phyloP scores from a whole-genome alignment of 2,113 vertebrate genomes.

The Dromas ardeola region DNA sequence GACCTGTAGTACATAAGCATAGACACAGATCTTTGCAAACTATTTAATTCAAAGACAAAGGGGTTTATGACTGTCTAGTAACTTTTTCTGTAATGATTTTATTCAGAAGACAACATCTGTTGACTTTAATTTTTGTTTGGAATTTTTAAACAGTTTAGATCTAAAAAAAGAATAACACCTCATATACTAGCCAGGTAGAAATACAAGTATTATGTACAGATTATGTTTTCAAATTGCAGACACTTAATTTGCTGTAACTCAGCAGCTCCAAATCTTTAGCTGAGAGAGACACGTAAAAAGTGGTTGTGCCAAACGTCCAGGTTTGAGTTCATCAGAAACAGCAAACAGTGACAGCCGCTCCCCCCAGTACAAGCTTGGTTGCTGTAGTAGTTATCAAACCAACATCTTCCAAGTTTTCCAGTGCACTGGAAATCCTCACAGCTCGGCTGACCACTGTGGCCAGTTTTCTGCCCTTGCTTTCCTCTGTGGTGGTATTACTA shows the following conservation, averaged over 20 bases:
- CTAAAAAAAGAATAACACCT: not conserved
- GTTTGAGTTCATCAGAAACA: not conserved
- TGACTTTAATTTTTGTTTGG: not conserved
- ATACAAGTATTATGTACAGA: not conserved
- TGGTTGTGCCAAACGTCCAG: not conserved
- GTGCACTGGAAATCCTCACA: not conserved
- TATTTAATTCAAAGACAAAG: not conserved
- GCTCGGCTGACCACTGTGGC: not conserved
- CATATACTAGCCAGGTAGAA: not conserved
- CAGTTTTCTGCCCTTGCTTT: not conserved
- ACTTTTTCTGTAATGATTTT: not conserved
- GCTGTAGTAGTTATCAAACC: not conserved
- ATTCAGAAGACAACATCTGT: not conserved
- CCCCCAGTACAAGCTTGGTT: not conserved
- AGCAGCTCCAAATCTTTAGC: not conserved
- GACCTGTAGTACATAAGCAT: not conserved
- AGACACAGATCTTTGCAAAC: not conserved
- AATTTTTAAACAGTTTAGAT: not conserved
- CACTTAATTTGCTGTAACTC: not conserved
- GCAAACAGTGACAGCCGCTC: not conserved
- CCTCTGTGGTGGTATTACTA: not conserved
- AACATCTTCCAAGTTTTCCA: not conserved
- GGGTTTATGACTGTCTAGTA: not conserved
- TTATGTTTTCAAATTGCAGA: not conserved
- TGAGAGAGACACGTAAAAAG: rapidly evolving